Percentiles rank a stretch among this genome's conserved stretches.
phyloP scores from a whole-genome alignment of 2,113 vertebrate genomes.

The Carettochelys insculpta region DNA sequence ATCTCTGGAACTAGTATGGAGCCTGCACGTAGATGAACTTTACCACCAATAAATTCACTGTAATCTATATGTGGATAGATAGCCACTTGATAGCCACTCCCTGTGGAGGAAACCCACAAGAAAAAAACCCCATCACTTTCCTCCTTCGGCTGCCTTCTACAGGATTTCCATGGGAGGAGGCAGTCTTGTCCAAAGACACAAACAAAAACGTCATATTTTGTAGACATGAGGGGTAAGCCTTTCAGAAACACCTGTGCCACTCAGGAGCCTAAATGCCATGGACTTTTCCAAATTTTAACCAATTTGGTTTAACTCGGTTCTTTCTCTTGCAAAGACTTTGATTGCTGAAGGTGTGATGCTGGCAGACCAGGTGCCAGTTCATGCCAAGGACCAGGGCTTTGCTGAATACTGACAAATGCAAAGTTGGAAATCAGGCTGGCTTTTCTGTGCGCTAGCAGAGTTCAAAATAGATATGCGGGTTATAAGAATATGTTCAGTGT shows the following conservation, averaged over 20 bases:
- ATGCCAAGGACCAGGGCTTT: not conserved
- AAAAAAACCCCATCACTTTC: not conserved
- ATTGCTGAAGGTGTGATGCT: not conserved
- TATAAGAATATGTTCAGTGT: not conserved
- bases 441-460: not conserved
- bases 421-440: not conserved
- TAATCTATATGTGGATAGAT: no score
- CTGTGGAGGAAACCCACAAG: no score
- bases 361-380: not conserved
- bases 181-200: not conserved
- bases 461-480: not conserved
- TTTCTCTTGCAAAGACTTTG: not conserved
- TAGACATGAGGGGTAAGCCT: not conserved
- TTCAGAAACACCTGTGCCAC: not conserved
- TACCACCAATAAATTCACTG: not conserved
- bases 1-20: fast-evolving
- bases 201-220: not conserved
- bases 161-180: not conserved
- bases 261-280: not conserved
- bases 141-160: not conserved
- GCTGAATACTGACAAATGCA: not conserved
- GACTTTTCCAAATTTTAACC: constrained; percentile 6
- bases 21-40: not conserved
- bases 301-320: not conserved
- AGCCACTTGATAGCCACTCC: not conserved